Evolutionary conservation across 2,113 vertebrate species (phyloP).

Genomic region (Corythoichthys haematopterus): DNA sequence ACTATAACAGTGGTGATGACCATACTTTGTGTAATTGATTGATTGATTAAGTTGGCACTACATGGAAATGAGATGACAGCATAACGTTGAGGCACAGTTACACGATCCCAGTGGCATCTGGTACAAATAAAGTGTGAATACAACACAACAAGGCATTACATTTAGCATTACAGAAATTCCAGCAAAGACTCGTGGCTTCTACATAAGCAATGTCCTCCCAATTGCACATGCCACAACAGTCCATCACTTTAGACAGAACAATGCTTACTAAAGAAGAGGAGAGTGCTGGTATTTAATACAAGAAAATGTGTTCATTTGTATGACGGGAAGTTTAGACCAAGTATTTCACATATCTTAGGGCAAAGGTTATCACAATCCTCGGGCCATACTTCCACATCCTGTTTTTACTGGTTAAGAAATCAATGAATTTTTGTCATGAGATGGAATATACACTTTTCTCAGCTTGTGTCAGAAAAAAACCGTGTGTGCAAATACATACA

Average conservation of each 20-base stretch:
- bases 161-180: constrained; percentile 1
- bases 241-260: neutral
- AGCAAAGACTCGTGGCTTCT: neutral
- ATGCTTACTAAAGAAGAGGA: neutral
- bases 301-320: neutral
- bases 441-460: constrained; percentile 12
- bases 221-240: constrained; percentile 1
- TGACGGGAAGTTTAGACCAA: neutral
- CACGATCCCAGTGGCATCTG: neutral
- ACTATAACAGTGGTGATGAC: neutral
- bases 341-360: neutral
- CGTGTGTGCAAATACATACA: constrained; percentile 9
- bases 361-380: neutral
- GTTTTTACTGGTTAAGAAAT: constrained; percentile 5
- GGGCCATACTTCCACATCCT: neutral
- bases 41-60: neutral
- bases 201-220: constrained; percentile 1
- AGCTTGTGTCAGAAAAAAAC: constrained; percentile 4
- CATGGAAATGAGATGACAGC: neutral
- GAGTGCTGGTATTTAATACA: neutral
- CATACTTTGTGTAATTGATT: neutral
- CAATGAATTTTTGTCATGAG: constrained; percentile 16
- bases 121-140: neutral
- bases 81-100: neutral
- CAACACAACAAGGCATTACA: neutral